phyloP scores from a whole-genome alignment of 2,797 vertebrate genomes.

The Sebastes steindachneri region DNA sequence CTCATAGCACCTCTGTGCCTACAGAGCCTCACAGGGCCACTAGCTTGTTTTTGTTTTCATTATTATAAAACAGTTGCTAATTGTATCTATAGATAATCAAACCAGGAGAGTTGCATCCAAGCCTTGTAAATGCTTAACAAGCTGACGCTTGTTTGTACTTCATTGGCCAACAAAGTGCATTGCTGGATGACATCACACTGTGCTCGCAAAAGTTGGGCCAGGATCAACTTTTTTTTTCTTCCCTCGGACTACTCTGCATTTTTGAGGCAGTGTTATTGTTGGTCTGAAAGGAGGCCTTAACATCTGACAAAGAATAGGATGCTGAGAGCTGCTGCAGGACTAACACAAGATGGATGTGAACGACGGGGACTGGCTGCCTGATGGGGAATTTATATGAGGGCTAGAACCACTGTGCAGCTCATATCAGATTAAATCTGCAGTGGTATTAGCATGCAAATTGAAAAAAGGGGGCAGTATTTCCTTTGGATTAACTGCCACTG shows the following conservation, averaged over 20 bases:
- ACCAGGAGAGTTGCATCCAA: not conserved
- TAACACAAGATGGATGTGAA: conserved; percentile 43
- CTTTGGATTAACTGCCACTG: conserved; percentile 78
- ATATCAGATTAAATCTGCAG: conserved; percentile 77
- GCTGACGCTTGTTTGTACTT: not conserved
- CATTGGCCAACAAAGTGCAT: not conserved
- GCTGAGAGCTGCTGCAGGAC: conserved; percentile 42
- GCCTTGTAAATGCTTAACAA: not conserved
- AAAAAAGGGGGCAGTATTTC: conserved; percentile 78
- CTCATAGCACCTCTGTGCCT: not conserved
- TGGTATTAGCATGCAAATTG: conserved; percentile 84
- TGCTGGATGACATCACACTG: not conserved
- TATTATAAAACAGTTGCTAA: not conserved
- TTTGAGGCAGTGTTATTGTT: conserved; percentile 22
- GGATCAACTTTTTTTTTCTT: not conserved
- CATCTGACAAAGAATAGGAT: conserved; percentile 38
- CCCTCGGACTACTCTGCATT: not conserved
- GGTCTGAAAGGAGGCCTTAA: conserved; percentile 34
- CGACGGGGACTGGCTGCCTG: conserved; percentile 44
- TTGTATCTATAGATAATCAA: not conserved
- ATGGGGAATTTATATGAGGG: conserved; percentile 68
- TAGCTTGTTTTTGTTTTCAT: not conserved
- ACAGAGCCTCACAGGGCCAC: not conserved
- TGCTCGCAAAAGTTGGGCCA: not conserved
- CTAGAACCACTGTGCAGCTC: conserved; percentile 64